phyloP scores from a whole-genome alignment of 2,113 vertebrate species.

The Sinocyclocheilus rhinocerous region DNA sequence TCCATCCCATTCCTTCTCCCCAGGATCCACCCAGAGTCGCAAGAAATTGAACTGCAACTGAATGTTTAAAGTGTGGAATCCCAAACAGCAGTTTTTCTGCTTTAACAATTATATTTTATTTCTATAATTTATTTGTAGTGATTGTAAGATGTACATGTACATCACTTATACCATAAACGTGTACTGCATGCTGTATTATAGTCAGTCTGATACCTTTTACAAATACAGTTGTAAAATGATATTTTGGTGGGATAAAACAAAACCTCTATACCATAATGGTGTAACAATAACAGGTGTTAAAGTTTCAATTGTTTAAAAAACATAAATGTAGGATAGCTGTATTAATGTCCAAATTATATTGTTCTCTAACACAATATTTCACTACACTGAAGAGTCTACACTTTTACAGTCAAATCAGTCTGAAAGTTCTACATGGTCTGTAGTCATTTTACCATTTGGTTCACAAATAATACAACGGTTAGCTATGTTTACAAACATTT shows the following conservation, averaged over 20 bases:
- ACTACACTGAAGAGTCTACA: not conserved
- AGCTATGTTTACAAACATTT: constrained; percentile 54
- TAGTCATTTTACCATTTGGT: not conserved
- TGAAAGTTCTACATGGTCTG: not conserved
- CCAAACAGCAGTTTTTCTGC: not conserved
- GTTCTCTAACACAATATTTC: not conserved
- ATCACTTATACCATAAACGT: not conserved
- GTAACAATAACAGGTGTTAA: not conserved
- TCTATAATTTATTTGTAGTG: not conserved
- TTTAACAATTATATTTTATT: not conserved
- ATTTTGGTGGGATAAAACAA: no score
- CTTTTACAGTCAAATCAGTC: not conserved
- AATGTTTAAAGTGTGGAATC: not conserved
- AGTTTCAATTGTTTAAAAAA: no score
- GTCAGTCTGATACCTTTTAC: not conserved
- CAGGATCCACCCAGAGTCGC: no score
- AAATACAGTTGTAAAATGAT: not conserved
- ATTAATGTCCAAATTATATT: not conserved
- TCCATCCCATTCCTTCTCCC: no score
- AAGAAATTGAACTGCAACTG: no score
- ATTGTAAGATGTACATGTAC: not conserved
- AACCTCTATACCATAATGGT: not conserved
- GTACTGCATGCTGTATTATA: not conserved
- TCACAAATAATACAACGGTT: not conserved
- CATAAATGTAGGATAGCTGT: not conserved